A percentile compares a stretch with the other conserved stretches of the same genome.
phyloP scores from a whole-genome alignment of 2,113 vertebrate species.

The Herpailurus yagouaroundi region DNA sequence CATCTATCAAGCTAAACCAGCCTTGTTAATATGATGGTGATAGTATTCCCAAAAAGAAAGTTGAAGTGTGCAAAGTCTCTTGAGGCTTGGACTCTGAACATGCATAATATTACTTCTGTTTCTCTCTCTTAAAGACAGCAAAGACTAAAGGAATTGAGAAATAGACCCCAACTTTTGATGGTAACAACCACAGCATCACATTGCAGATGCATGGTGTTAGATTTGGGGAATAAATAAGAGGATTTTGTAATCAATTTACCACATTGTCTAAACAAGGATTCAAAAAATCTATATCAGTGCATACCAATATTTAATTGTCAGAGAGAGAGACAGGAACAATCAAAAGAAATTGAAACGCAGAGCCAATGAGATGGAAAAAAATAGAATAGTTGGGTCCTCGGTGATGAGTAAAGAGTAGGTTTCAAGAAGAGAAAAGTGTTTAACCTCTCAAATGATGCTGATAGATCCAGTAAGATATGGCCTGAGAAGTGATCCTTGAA shows the following conservation, averaged over 20 bases:
- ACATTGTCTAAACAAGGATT: not conserved
- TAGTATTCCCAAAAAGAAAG: not conserved
- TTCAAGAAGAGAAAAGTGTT: not conserved
- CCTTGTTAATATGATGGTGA: not conserved
- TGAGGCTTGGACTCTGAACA: not conserved
- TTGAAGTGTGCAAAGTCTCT: not conserved
- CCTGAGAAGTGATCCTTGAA: not conserved
- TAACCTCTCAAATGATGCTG: not conserved
- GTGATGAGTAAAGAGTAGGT: not conserved
- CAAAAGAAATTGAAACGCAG: not conserved
- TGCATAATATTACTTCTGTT: not conserved
- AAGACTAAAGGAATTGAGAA: not conserved
- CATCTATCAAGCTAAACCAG: not conserved
- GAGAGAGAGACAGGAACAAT: not conserved
- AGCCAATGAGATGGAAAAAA: not conserved
- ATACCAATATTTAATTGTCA: not conserved
- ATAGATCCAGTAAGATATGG: not conserved
- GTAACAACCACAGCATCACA: not conserved
- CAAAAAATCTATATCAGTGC: not conserved
- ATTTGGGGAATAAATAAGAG: not conserved
- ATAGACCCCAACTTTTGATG: not conserved
- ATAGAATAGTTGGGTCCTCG: not conserved
- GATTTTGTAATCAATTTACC: not conserved
- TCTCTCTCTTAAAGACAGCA: not conserved
- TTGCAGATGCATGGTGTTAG: not conserved